Evolutionary conservation across 2,113 vertebrate genomes (phyloP), one percentile per base, ranked within the genome.

Genomic region (Hemichromis elongatus): DNA sequence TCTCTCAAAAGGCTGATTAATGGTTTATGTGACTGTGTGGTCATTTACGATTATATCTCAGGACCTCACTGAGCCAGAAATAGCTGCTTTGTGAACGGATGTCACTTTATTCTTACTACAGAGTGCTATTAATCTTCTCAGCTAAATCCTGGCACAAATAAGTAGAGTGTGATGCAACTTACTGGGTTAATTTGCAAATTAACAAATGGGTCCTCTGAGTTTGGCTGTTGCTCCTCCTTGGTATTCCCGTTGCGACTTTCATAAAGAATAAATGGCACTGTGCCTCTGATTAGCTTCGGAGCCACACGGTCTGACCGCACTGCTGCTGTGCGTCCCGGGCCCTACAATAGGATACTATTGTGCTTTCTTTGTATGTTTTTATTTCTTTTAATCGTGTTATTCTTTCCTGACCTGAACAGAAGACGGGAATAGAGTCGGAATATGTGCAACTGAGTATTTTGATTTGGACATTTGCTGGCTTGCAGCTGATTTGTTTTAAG

Each of bases 291-390:
- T 89, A 90, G 85, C 91, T 88, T 5, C 79, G 92, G 94, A 94
- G 94, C 92, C 94, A 83, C 63, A 45, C 8, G 91, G 94, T 94
- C 94, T 94, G 90, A 91, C 94, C 93, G 30, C 94, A 94, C 35
- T 47, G 37, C 77, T 70, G 81, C 78, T 86, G 79, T 53, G 84
- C 53, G 78, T 91, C 77, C 80, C 19, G 55, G 81, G 47, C 83
- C 77, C 63, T 75, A 87, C 86, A 91, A 84, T 59, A 80, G 80
- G 55, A 88, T 78, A 85, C 80, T 59, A 88, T 88, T 94, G 90
- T 92, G 88, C 84, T 88, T 75, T 90, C 63, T 85, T 77, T 80
- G 54, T 84, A 77, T 90, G 88, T 89, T 93, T 91, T 86, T 77
- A 83, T 91, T 92, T 86, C 85, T 79, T 53, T 61, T 92, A 93